Base-by-base conservation (phyloP, 2,113 vertebrate genomes). In the Labeo rohita region DNA sequence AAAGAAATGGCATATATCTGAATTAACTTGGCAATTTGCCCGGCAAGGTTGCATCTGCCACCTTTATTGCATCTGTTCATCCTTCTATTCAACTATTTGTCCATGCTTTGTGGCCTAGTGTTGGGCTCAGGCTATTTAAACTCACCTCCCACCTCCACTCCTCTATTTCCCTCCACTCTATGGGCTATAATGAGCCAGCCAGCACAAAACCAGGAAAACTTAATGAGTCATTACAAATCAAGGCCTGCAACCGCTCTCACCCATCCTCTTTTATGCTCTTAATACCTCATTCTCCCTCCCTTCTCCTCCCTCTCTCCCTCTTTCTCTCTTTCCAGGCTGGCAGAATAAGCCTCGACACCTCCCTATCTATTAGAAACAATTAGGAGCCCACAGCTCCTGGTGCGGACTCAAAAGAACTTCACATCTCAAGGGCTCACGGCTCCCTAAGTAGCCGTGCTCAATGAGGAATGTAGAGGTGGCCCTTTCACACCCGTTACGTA, bases 331-430 rank as follows among this genome's bases (percentile, higher is more conserved):
- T 95, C 96, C 95, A 96, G 95, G 94, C 92, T 96, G 95, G 94
- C 91, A 96, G 95, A 98, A 96, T 96, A 87, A 96, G 95, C 95
- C 95, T 96, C 95, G 95, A 97, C 96, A 96, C 97, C 96, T 99
- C 97, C 96, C 96, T 97, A 96, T 96, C 97, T 98, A 98, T 98
- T 98, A 99, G 95, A 96, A 95, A 96, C 97, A 97, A 98, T 98
- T 98, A 97, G 97, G 95, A 95, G 95, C 97, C 96, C 97, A 96
- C 96, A 97, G 96, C 96, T 95, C 95, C 95, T 95, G 93, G 94
- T 93, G 94, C 94, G 90, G 93, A 94, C 93, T 94, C 93, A 97
- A 96, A 95, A 95, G 95, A 95, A 95, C 97, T 97, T 96, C 96
- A 97, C 96, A 95, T 94, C 96, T 95, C 90, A 89, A 94, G 95